Evolutionary conservation across 2,888 invertebrate species (phyloP), one percentile per base, ranked within the genome.

Genomic region (Ormyrus thymus): DNA sequence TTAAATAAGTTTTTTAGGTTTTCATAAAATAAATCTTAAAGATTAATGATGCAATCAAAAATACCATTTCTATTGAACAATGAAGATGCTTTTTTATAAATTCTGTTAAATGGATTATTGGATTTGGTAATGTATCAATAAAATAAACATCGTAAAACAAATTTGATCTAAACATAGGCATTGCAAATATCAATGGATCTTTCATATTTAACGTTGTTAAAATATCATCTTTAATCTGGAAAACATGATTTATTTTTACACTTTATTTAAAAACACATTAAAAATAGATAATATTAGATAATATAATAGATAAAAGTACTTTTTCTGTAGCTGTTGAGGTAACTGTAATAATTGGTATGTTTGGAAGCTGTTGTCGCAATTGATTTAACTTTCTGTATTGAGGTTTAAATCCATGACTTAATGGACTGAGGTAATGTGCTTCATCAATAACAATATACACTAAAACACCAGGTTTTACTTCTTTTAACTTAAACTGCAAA

Each of bases 341-440:
- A 11, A 70, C 6, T 10, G 59, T 51, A 46, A 70, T 10, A 10
- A 70, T 48, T 15, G 70, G 70, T 10, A 50, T 46, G 8, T 8
- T 1, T 6, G 58, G 29, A 50, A 15, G 48, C 46, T 29, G 48
- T 13, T 15, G 0, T 50, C 6, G 43, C 3, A 56, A 9, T 45
- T n/a, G 7, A 7, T 29, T 9, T 15, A 59, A n/a, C 1, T 59
- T 13, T 15, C 11, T 13, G 15, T 48, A 29, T 3, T 9, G 29
- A 9, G 15, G 97, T 7, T 98, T 92, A 89, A 99, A 99, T 90
- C 99, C 98, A 91, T 99, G 99, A 0, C 99, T 99, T 99, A 99
- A 99, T 86, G 98, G 96, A 85, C 97, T 98, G 0, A 99, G 97
- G 91, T 98, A 98, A 90, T 98, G 98, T 1, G 98, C 98, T 91